Evolutionary conservation across 2,113 vertebrate genomes (phyloP).

Genomic region (Pungitius pungitius): DNA sequence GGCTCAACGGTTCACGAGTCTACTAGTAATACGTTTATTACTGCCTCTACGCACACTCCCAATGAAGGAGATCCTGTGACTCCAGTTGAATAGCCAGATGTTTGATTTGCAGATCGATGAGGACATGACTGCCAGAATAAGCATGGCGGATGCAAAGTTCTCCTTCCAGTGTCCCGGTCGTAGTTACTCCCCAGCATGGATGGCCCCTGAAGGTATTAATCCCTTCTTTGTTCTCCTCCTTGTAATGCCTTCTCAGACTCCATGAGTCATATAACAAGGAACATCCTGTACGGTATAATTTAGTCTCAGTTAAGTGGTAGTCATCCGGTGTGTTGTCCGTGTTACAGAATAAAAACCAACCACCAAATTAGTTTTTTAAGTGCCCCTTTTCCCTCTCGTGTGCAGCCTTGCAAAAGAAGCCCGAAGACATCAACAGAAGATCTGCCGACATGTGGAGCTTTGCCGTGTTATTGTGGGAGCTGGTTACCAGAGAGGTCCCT

Average conservation of each 20-base stretch:
- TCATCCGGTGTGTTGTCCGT: conserved; percentile 23
- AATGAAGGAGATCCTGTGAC: neutral
- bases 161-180: conserved; percentile 97
- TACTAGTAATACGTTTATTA: neutral
- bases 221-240: neutral
- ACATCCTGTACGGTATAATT: conserved; percentile 44
- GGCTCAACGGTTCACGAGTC: neutral
- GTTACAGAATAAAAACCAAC: conserved; percentile 25
- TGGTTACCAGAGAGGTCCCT: conserved; percentile 95
- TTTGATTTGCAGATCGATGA: conserved; percentile 88
- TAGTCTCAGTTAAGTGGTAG: conserved; percentile 13
- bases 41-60: neutral
- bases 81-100: neutral
- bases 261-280: conserved; percentile 43
- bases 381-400: conserved; percentile 4
- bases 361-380: neutral
- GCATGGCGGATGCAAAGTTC: conserved; percentile 97
- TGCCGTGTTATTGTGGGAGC: conserved; percentile 93
- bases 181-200: conserved; percentile 96
- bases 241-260: conserved; percentile 4
- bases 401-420: conserved; percentile 93
- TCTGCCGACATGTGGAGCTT: conserved; percentile 99
- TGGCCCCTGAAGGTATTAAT: conserved; percentile 93
- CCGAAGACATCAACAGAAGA: conserved; percentile 95
- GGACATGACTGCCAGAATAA: conserved; percentile 96